These are phyloP conservation scores for Chorisops tibialis DNA, from an alignment of 2,888 invertebrate species.

Conservation along the genomic window DNA sequence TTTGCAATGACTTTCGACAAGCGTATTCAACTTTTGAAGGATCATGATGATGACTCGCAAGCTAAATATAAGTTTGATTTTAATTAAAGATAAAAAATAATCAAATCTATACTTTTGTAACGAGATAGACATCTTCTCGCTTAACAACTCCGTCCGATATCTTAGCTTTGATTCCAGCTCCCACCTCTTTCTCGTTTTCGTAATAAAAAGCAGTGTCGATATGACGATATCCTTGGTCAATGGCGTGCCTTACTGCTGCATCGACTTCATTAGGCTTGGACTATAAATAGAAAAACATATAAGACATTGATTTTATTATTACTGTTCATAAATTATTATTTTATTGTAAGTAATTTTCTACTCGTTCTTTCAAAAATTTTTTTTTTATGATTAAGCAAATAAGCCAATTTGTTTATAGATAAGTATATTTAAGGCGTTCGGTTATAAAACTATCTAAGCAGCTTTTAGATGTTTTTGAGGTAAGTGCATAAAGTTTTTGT, in stretches of 20 bases:
- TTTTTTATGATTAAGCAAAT: too few relatives aligned
- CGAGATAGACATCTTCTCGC: slow-evolving; percentile 50
- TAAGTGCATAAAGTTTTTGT: too few relatives aligned
- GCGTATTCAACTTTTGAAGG: slow-evolving; percentile 71
- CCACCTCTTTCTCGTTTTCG: slow-evolving; percentile 53
- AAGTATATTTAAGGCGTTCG: too few relatives aligned
- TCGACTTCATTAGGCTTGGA: slow-evolving; percentile 61
- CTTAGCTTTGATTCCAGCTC: slow-evolving; percentile 50
- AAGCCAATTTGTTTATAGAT: too few relatives aligned
- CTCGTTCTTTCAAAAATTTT: too few relatives aligned
- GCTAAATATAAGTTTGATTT: slow-evolving; percentile 49
- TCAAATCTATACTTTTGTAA: slow-evolving; percentile 44
- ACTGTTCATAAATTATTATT: too few relatives aligned
- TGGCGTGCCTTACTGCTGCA: slow-evolving; percentile 55
- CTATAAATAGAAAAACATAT: slow-evolving; percentile 53
- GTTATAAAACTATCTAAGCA: too few relatives aligned
- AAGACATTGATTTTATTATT: too few relatives aligned
- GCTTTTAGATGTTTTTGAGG: too few relatives aligned
- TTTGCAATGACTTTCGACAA: slow-evolving; percentile 62
- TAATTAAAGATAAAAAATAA: slow-evolving; percentile 1
- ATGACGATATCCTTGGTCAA: slow-evolving; percentile 57
- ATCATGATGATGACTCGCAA: slow-evolving; percentile 86
- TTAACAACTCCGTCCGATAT: slow-evolving; percentile 51
- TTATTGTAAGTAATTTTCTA: too few relatives aligned
- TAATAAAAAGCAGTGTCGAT: slow-evolving; percentile 57